phyloP scores from a whole-genome alignment of 2,888 invertebrate species.

The Lissocephala sabroskyi region DNA sequence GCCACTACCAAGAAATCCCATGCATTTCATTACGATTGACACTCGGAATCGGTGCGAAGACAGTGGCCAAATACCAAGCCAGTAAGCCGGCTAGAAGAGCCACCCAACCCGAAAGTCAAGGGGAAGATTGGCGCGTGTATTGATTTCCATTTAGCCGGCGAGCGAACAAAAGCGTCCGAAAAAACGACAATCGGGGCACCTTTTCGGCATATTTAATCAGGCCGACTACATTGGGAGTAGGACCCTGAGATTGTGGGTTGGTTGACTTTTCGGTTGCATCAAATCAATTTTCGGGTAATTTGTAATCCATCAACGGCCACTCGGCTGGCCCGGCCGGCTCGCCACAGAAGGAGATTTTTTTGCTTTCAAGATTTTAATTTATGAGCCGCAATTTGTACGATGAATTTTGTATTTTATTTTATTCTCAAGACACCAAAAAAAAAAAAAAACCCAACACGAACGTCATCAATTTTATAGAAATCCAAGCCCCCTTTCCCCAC shows the following conservation, averaged over 20 bases:
- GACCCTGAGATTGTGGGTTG: constrained; percentile 23
- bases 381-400: not conserved
- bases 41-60: constrained; percentile 4
- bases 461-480: constrained; percentile 46
- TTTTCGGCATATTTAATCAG: constrained; percentile 49
- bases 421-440: constrained; percentile 19
- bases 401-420: constrained; percentile 6
- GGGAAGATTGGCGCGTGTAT: constrained; percentile 43
- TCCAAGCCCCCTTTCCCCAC: not conserved
- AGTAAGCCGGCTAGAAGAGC: not conserved
- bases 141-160: constrained; percentile 49
- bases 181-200: constrained; percentile 21
- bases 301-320: constrained; percentile 48
- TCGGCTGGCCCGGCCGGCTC: not conserved
- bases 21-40: constrained; percentile 38
- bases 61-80: not conserved
- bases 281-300: constrained; percentile 42
- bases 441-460: constrained; percentile 2
- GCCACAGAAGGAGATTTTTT: constrained; percentile 8
- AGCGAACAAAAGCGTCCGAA: constrained; percentile 7
- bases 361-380: constrained; percentile 1
- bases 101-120: not conserved
- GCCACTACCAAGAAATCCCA: constrained; percentile 22
- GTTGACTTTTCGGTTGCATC: constrained; percentile 19
- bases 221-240: no score